Base-by-base conservation (phyloP, 2,797 vertebrate species). In the Characodon lateralis region DNA sequence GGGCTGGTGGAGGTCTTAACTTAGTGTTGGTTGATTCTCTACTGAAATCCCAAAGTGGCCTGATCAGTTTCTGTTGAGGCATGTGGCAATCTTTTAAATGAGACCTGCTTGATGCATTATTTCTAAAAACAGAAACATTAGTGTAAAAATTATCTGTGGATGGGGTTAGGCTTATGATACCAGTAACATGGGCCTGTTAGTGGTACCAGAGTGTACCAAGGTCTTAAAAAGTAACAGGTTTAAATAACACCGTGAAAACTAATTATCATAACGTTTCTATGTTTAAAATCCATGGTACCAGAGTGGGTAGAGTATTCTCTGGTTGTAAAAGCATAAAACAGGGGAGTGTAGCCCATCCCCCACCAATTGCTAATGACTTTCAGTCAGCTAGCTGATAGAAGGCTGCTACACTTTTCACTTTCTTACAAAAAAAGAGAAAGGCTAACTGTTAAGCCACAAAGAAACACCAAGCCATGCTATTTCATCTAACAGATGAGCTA, bases 71-170 rank as follows among this genome's bases (percentile, higher is more conserved):
- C 73, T 78, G 73, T 69, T 35, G 56, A 81, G 73, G 72, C 75
- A 76, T 81, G 69, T 76, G 71, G 78, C 68, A 41, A 66, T 72
- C 22, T 72, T 79, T 71, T 41, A 73, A 80, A 75, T 53, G 69
- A 75, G 59, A 74, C 51, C 58, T 56, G 50, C 68, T 85, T 72
- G 31, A 12, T 72, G 73, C 59, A 18, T 78, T 71, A 61, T 6
- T n/a, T n/a, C 61, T 69, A 22, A 79, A 80, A 75, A 31, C 20
- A 31, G 51, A 76, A 74, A 46, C 75, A 13, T 89, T 89, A 84
- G 84, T 76, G 77, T 86, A 83, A 39, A 50, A 41, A 43, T 78
- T 51, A 43, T 61, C 56, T 78, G 69, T 72, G 76, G 77, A 43
- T 72, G 70, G 35, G 35, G 35, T 35, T 35, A 35, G 35, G 35